These are phyloP conservation scores for Chloropsis hardwickii DNA, from an alignment of 2,113 vertebrate genomes.

Conservation along the genomic window DNA sequence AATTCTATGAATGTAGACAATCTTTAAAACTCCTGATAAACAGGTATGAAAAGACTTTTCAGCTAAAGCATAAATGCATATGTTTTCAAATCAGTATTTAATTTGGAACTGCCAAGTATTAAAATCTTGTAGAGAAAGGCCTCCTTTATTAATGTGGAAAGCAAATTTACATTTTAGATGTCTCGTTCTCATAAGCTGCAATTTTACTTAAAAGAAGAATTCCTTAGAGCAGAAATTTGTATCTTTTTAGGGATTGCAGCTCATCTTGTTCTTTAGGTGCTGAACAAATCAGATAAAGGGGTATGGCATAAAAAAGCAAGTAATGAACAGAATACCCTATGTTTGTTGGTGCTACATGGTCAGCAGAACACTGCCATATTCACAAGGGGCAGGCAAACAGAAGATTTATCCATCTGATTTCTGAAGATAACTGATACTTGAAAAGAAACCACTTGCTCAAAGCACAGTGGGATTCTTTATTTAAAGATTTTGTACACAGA, in stretches of 20 bases:
- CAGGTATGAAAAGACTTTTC: neutral
- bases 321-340: neutral
- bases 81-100: neutral
- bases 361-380: neutral
- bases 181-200: neutral
- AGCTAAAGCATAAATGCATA: neutral
- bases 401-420: neutral
- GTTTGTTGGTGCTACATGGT: neutral
- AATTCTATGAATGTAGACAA: neutral
- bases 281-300: neutral
- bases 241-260: neutral
- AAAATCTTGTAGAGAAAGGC: neutral
- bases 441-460: neutral
- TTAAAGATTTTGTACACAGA: neutral
- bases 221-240: neutral
- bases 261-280: neutral
- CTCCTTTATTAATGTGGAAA: neutral
- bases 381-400: neutral
- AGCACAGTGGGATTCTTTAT: neutral
- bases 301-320: neutral
- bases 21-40: neutral
- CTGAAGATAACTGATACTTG: neutral
- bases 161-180: neutral
- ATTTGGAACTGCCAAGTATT: neutral
- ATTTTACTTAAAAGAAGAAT: neutral